Evolutionary conservation across 2,797 vertebrate genomes (phyloP), one percentile per base, ranked within the genome.

Genomic region (Lepus oiostolus): DNA sequence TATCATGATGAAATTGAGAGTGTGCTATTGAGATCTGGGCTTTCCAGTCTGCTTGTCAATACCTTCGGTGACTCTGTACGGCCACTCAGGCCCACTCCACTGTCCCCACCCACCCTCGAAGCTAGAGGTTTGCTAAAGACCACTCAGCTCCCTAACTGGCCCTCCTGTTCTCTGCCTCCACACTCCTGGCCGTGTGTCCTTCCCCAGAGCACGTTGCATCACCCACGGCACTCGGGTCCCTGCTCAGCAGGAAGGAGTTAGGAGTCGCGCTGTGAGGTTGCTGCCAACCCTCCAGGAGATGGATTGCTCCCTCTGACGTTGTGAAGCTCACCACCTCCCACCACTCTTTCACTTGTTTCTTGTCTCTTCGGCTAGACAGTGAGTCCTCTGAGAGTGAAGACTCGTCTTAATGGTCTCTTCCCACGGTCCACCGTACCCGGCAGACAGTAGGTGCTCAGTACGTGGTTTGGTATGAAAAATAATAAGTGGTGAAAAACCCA

Each of bases 1-100:
- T 65, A 83, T 14, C 17, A 19, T 74, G 75, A 72, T 63, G 71
- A 90, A 86, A 80, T 52, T 81, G 21, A 28, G 28, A 74, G 26
- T 84, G 65, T 28, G 80, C 67, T 50, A 21, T 58, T 32, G 70
- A 30, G n/a, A 38, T 2, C 65, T 3, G 17, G 17, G 21, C 7
- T 32, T 2, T 30, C 62, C 35, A 65, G 28, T 38, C 30, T 62
- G 14, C 7, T 52, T 68, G 32, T 17, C n/a, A 5, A 63, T 0
- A 63, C 71, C 12, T 24, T 60, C 54, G 32, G 47, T 38, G 42
- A 28, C n/a, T 28, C 11, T 68, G 5, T 38, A 75, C 54, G 54
- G 52, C 13, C 26, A 35, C n/a, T 5, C 5, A 8, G 3, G 17
- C 22, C 30, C 11, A 8, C 24, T 7, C 38, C 67, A 17, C 10